phyloP scores from a whole-genome alignment of 37 sponge, comb jelly and placozoan species.

The Spongilla lacustris region DNA sequence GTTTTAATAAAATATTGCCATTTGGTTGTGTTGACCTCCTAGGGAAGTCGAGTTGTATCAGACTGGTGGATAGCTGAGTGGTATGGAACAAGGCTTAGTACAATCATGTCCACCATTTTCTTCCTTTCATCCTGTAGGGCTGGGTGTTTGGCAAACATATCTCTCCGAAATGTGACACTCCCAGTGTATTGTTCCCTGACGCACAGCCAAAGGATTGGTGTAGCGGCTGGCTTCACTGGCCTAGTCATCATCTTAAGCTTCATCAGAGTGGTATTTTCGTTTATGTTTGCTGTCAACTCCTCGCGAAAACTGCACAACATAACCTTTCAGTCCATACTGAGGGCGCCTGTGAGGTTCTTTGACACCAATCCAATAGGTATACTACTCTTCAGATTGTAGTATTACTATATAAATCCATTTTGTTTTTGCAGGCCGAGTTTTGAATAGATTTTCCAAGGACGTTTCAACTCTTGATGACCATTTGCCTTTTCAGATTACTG shows the following conservation, averaged over 20 bases:
- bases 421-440: slow-evolving; percentile 40
- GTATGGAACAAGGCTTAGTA: slow-evolving; percentile 25
- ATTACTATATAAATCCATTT: neutral
- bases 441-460: slow-evolving; percentile 64
- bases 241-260: slow-evolving; percentile 41
- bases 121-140: neutral
- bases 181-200: slow-evolving; percentile 12
- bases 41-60: slow-evolving; percentile 54
- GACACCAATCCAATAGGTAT: slow-evolving; percentile 86
- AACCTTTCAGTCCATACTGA: slow-evolving; percentile 70
- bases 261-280: slow-evolving; percentile 35
- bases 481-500: slow-evolving; percentile 59
- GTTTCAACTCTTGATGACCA: slow-evolving; percentile 37
- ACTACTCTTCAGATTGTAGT: neutral
- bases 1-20: neutral
- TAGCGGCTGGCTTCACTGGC: slow-evolving; percentile 37
- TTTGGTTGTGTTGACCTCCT: neutral
- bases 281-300: slow-evolving; percentile 57
- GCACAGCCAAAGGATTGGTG: slow-evolving; percentile 44
- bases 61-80: slow-evolving; percentile 83
- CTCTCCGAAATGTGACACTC: neutral
- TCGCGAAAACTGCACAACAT: slow-evolving; percentile 71
- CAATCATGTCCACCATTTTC: neutral
- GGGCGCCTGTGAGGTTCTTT: slow-evolving; percentile 80
- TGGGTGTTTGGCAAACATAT: slow-evolving; percentile 18